Conservation (phyloP, 2,888 invertebrate species). For the Hedya salicella region DNA sequence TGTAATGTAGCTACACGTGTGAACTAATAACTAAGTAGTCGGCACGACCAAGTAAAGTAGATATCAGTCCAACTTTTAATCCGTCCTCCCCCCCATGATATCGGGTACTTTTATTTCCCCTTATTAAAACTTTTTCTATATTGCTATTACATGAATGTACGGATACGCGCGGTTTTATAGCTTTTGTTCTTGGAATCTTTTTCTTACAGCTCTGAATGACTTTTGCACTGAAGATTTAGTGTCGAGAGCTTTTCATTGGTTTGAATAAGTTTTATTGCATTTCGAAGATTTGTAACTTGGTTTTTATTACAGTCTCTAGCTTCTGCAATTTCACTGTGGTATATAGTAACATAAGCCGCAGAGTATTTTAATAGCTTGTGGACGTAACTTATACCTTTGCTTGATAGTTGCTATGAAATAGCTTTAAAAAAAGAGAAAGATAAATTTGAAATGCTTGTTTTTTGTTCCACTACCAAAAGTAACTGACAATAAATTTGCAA, state of each 20-base stretch:
- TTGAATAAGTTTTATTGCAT: constrained; percentile 22
- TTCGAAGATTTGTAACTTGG: constrained; percentile 12
- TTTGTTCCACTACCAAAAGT: too few species aligned
- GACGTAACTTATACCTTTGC: too few species aligned
- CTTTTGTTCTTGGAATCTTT: constrained; percentile 62
- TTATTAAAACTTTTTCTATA: constrained; percentile 78
- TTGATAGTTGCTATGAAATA: too few species aligned
- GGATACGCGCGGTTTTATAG: constrained; percentile 68
- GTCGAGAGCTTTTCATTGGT: constrained; percentile 34
- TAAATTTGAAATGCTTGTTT: too few species aligned
- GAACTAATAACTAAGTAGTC: constrained; percentile 42
- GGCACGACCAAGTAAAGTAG: constrained; percentile 39
- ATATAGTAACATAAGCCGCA: too few species aligned
- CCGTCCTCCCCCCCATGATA: constrained; percentile 66
- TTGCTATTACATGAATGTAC: constrained; percentile 66
- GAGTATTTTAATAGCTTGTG: too few species aligned
- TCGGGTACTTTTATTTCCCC: constrained; percentile 71
- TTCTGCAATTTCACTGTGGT: too few species aligned
- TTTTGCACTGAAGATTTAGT: constrained; percentile 43
- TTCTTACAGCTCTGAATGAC: constrained; percentile 43
- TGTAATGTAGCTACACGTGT: too few species aligned
- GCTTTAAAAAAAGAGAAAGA: too few species aligned
- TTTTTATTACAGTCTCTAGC: neutral
- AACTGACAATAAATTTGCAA: too few species aligned
- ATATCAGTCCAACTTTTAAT: constrained; percentile 69